Evolutionary conservation across 2,888 invertebrate genomes (phyloP), one percentile per base, ranked within the genome.

Genomic region (Dryomyza anilis): DNA sequence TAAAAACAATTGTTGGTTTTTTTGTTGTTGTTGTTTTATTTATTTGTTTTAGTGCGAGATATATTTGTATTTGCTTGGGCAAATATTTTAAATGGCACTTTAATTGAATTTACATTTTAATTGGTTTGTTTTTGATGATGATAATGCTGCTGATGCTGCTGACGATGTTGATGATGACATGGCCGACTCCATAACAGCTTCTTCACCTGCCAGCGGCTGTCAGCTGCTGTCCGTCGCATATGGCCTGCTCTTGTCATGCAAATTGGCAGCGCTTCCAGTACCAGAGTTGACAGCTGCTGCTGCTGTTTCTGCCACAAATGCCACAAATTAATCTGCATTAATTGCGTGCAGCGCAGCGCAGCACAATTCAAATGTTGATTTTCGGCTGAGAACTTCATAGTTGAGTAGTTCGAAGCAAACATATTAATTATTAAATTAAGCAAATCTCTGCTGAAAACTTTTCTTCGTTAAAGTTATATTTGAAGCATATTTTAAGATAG

Each of bases 71-170:
- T n/a, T n/a, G n/a, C n/a, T n/a, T n/a, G n/a, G n/a, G n/a, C n/a
- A n/a, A n/a, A n/a, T n/a, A n/a, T n/a, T n/a, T n/a, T n/a, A 39
- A 39, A 39, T 39, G 12, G 12, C 39, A n/a, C 3, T 6, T 55
- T 55, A 55, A 55, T 55, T 19, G 16, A 30, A 55, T 55, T 55
- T 55, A 36, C 55, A 55, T 55, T 55, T 55, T 55, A 55, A 55
- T 55, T 55, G 55, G 55, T 55, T 55, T 55, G 27, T 27, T 16
- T 14, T 52, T 12, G 50, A 52, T 29, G 50, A 8, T 52, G 50
- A n/a, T n/a, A n/a, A n/a, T n/a, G n/a, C n/a, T n/a, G n/a, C n/a
- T n/a, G n/a, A n/a, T n/a, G n/a, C n/a, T n/a, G n/a, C n/a, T n/a
- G n/a, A n/a, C n/a, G n/a, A n/a, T n/a, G n/a, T n/a, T n/a, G n/a